Base-by-base conservation (phyloP, 2,113 vertebrate genomes). In the Coracopsis vasa region DNA sequence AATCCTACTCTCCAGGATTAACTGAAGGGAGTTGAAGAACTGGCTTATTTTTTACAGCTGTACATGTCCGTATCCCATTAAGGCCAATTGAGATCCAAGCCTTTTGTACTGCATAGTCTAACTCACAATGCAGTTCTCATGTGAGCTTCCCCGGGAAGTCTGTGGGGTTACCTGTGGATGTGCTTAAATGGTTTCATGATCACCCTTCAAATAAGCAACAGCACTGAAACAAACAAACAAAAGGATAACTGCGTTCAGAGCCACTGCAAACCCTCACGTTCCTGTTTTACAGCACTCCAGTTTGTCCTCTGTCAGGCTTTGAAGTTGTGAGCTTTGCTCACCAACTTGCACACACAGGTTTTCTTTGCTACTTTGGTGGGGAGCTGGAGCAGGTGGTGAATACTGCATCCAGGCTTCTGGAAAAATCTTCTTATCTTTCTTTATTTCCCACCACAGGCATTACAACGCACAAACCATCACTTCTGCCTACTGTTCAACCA, bases 401-500 rank as follows among this genome's bases (percentile, higher is more conserved):
- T 81, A 87, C 66, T 37, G 79, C 67, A 95, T 66, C 73, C 83
- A 97, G 72, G 95, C 72, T 97, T 93, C 77, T 88, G 86, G 86
- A 92, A 91, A 95, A 95, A 96, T 71, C 47, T 61, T 80, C 60
- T 77, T 94, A 83, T 69, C 88, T 88, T 87, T 86, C 80, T 95
- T 94, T 95, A 73, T 96, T 95, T 95, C 60, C 91, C 84, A 97
- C 94, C 95, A 95, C 67, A 71, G 84, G 65, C 80, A 53, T 94
- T 95, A 90, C 64, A 94, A 81, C 60, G 41, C 89, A 86, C 31
- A 95, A 91, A 80, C 96, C 94, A 98, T 93, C 94, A 82, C 91
- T 97, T 98, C 94, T 97, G 93, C 85, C 97, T 95, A 65, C 85
- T 64, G 79, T 94, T 97, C 97, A 94, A 94, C 95, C 80, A 96